A percentile compares a stretch with the other conserved stretches of the same genome.
Conservation (phyloP, 2,888 invertebrate genomes). For the Drosophila suboccidentalis region DNA sequence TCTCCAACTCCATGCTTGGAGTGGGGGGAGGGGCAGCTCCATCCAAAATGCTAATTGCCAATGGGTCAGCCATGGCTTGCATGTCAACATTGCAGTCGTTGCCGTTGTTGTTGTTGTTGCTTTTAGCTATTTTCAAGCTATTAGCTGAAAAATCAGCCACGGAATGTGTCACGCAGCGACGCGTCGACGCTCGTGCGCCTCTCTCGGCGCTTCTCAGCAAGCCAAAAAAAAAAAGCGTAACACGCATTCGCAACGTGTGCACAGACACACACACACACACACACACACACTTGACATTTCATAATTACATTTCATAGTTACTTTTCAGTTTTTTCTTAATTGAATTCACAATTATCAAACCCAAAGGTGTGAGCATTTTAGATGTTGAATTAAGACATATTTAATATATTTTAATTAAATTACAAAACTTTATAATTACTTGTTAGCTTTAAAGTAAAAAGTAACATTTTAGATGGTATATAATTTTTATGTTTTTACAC, state of each 20-base stretch:
- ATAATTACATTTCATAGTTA: neutral
- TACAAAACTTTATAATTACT: too few species aligned
- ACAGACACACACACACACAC: neutral
- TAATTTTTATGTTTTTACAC: too few species aligned
- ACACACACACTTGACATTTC: neutral
- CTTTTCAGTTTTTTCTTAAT: neutral
- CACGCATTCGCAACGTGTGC: constrained; percentile 60
- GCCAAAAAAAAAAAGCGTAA: neutral
- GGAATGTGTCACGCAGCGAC: constrained; percentile 71
- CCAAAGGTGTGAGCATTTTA: neutral
- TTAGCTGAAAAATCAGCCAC: constrained; percentile 73
- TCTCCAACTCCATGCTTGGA: neutral
- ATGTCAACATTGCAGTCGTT: constrained; percentile 54
- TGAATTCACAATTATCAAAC: neutral
- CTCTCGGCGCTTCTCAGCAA: constrained; percentile 34
- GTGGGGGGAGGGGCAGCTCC: constrained; percentile 20
- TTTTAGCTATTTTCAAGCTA: constrained; percentile 48
- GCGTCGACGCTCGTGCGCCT: constrained; percentile 12
- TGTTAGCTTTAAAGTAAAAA: too few species aligned
- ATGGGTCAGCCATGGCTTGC: constrained; percentile 72
- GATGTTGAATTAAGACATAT: too few species aligned
- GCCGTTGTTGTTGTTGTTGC: constrained; percentile 29
- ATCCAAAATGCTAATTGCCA: constrained; percentile 77
- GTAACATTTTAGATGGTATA: too few species aligned
- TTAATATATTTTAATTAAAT: too few species aligned